Base-by-base conservation (phyloP, 2,888 invertebrate species). In the Argyra leucocephala region DNA sequence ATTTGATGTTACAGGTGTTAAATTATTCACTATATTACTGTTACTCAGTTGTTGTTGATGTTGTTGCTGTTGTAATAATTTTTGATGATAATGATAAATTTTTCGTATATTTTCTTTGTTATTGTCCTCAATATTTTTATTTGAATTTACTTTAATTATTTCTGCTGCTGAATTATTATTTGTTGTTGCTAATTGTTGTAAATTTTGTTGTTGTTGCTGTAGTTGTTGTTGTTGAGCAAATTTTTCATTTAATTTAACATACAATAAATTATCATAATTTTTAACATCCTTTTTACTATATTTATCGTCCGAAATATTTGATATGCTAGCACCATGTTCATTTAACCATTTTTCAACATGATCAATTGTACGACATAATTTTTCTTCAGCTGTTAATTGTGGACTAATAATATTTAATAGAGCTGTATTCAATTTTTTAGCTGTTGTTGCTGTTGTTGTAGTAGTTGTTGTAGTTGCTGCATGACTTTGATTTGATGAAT, bases 331-430 rank as follows among this genome's bases (percentile, higher is more conserved):
- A 37, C 73, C 74, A 62, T 72, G 73, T 66, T 72, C 73, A 22
- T 72, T 72, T 63, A 84, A 75, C 82, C 84, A 84, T 69, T 81
- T 82, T 59, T 84, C 83, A 22, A 84, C 82, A 66, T 80, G 78
- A n/a, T 78, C 77, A 64, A 76, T 72, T 2, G 74, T 75, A 36
- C 75, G 73, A 4, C 74, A 70, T 15, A 74, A 68, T 66, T 73
- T 75, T 22, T 74, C 74, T 62, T 74, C 69, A n/a, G 68, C 69
- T n/a, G 71, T 69, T 37, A 73, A 64, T 61, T 71, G 72, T 22
- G 74, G 74, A 70, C 74, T 73, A 2, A 74, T 66, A 22, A 74
- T 70, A 68, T 73, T 75, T 58, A 76, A 65, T 7, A 74, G 67
- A 7, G 66, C 22, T 23, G 58, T 58, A 26, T 24, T 24, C 1